Evolutionary conservation across 1,140 invertebrate species (phyloP).

Genomic region (Panonychus citri): DNA sequence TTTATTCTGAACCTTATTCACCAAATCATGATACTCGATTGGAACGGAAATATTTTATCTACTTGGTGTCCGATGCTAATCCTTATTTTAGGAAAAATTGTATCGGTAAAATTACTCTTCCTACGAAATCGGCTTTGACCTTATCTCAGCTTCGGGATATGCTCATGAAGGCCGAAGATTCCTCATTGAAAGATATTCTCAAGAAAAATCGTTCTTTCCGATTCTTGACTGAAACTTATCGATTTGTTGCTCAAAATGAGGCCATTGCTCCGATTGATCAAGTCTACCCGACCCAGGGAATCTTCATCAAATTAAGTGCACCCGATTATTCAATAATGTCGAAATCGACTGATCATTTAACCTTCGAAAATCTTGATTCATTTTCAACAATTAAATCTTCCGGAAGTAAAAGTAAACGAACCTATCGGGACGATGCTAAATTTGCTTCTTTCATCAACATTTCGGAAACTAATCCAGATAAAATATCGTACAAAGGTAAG

Average conservation of each 20-base stretch:
- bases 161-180: conserved; percentile 7
- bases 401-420: background rate
- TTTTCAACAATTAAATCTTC: background rate
- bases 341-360: background rate
- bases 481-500: background rate
- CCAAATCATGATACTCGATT: background rate
- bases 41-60: conserved; percentile 9
- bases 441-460: background rate
- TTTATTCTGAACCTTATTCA: background rate
- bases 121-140: background rate
- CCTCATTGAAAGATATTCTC: background rate
- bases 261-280: conserved; percentile 6
- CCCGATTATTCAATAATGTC: background rate
- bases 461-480: background rate
- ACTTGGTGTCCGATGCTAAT: conserved; percentile 6
- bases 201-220: background rate
- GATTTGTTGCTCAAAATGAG: conserved; percentile 7
- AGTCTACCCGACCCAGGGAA: conserved; percentile 11
- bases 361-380: no score
- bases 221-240: conserved; percentile 10
- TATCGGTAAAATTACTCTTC: conserved; percentile 5
- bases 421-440: background rate
- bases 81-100: conserved; percentile 5
- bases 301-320: conserved; percentile 8
- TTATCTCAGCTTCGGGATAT: conserved; percentile 7